Evolutionary conservation across 2,113 vertebrate genomes (phyloP), one percentile per base, ranked within the genome.

Genomic region (Oncorhynchus kisutch): DNA sequence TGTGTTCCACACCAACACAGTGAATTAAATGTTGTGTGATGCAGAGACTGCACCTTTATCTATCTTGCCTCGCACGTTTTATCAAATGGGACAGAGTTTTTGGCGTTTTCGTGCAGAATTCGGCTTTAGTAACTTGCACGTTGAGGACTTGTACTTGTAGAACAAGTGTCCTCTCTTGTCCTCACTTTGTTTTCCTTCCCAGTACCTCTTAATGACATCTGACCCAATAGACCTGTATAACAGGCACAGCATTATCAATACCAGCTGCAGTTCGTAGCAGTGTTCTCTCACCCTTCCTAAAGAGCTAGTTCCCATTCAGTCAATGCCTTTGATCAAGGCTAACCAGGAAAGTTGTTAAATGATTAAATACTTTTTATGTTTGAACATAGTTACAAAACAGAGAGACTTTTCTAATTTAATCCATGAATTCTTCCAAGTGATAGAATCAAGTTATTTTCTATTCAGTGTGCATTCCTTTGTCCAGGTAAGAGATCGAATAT

Each of bases 401-500:
- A 73, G 18, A 24, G 25, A 74, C 24, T 20, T 72, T 57, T 51
- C 8, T 51, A 45, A 72, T 80, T 81, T 54, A 39, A 57, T n/a
- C 39, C 45, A 70, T 73, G 64, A 24, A 75, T 78, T 81, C 48
- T 29, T 74, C 65, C 69, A 76, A 54, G 62, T 71, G 4, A 73
- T 74, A 71, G 72, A 1, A 18, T 51, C 68, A 77, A 70, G 65
- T 78, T 78, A 54, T 1, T 39, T 81, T 78, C 68, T 31, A 75
- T 75, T 74, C 76, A 70, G 69, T 79, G 72, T 34, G 1, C 45
- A 72, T 78, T 72, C 77, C 80, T 81, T 78, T 70, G 78, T 79
- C 77, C 77, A 34, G 57, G 27, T 75, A 78, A 73, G 70, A 51
- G 85, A 85, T 88, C 60, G 77, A 89, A 86, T 72, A 74, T 67